These are phyloP conservation scores for Telmatherina bonti DNA, from an alignment of 2,797 vertebrate genomes.

Conservation along the genomic window DNA sequence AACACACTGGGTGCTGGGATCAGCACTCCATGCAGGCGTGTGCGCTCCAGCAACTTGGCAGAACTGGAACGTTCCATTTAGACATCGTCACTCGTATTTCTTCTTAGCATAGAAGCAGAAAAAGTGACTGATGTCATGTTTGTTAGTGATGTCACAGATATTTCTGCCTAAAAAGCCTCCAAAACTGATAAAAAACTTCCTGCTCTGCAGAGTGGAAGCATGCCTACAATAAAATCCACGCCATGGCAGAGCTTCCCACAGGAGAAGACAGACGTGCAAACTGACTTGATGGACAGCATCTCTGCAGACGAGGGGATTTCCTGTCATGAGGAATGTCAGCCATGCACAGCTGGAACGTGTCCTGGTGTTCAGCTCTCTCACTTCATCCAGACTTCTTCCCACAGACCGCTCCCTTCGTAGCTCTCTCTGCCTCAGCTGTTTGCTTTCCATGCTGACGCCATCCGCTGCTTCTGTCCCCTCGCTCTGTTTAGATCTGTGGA, in stretches of 20 bases:
- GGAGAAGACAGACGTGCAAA: slow-evolving; percentile 14
- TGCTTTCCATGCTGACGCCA: background rate
- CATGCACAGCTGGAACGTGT: slow-evolving; percentile 61
- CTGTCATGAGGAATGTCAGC: slow-evolving; percentile 66
- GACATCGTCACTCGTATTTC: slow-evolving; percentile 33
- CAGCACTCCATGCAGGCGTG: slow-evolving; percentile 32
- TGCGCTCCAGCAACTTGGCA: slow-evolving; percentile 55
- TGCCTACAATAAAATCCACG: slow-evolving; percentile 1
- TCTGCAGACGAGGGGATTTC: slow-evolving; percentile 69
- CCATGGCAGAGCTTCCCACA: slow-evolving; percentile 18
- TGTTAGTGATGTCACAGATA: slow-evolving; percentile 48
- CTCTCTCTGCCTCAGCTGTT: background rate
- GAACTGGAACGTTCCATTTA: slow-evolving; percentile 63
- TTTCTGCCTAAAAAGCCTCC: slow-evolving; percentile 21
- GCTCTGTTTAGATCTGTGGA: slow-evolving; percentile 1
- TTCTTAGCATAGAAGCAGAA: slow-evolving; percentile 16
- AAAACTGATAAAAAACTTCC: slow-evolving; percentile 19
- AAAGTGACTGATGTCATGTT: slow-evolving; percentile 44
- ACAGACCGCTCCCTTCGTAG: slow-evolving; percentile 42
- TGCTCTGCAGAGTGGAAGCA: background rate
- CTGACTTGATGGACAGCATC: slow-evolving; percentile 37
- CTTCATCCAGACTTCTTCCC: slow-evolving; percentile 33
- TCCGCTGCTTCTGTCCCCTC: slow-evolving; percentile 3
- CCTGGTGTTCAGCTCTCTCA: slow-evolving; percentile 35
- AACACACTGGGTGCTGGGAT: slow-evolving; percentile 50